Percentiles rank a stretch among this genome's conserved stretches.
Conservation (phyloP, 2,888 invertebrate genomes). For the Nezara viridula region DNA sequence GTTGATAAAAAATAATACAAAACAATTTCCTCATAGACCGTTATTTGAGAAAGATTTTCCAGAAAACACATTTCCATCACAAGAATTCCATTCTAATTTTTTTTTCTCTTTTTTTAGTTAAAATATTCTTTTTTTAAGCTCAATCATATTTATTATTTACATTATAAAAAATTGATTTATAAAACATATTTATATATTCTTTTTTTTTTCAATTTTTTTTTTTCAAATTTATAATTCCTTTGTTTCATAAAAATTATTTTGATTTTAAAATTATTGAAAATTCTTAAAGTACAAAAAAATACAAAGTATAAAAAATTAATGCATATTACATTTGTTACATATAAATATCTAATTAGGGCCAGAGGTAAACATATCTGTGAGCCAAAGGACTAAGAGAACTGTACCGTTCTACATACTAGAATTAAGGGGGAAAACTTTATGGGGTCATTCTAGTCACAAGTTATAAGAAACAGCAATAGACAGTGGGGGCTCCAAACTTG, state of each 20-base stretch:
- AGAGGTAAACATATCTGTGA: neutral
- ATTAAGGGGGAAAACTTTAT: neutral
- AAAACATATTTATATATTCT: constrained; percentile 17
- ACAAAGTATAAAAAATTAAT: constrained; percentile 6
- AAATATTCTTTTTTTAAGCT: constrained; percentile 63
- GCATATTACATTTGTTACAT: neutral
- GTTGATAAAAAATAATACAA: constrained; percentile 59
- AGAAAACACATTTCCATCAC: constrained; percentile 63
- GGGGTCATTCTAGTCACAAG: neutral
- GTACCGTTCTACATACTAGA: neutral
- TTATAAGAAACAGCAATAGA: constrained; percentile 1
- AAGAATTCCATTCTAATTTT: constrained; percentile 59
- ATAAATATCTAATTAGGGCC: constrained; percentile 36
- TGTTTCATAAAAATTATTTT: constrained; percentile 7
- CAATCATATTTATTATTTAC: constrained; percentile 62
- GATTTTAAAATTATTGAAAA: constrained; percentile 30
- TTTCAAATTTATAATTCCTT: constrained; percentile 17
- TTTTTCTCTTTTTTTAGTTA: constrained; percentile 59
- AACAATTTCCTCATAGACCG: constrained; percentile 58
- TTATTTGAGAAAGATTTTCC: constrained; percentile 60
- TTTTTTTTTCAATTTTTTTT: constrained; percentile 26
- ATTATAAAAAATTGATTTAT: constrained; percentile 52
- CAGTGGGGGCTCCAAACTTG: neutral
- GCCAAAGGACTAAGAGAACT: neutral
- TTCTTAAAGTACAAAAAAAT: constrained; percentile 23